Base-by-base conservation (phyloP, 2,888 invertebrate species). In the Drosophila niveifrons region DNA sequence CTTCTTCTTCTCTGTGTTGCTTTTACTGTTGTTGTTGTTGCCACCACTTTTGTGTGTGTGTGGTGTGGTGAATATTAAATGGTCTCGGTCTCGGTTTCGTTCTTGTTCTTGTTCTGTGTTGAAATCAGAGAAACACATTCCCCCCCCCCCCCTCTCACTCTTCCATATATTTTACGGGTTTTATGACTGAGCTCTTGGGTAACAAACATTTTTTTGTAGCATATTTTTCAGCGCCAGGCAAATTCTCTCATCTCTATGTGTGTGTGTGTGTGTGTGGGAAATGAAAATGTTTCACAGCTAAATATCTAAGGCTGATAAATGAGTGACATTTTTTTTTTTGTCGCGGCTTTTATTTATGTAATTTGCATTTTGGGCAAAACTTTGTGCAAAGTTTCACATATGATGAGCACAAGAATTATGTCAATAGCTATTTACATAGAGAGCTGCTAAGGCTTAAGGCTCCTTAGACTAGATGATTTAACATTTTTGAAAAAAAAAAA, bases 11-110 rank as follows among this genome's bases (percentile, higher is more conserved):
- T 17, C 2, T 1, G 1, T 17, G 17, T 23, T 23, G 23, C n/a
- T n/a, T n/a, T 23, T 23, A 4, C 4, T 23, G 6, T 23, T 23
- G 23, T 6, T 23, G 23, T 23, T 23, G 23, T 34, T 34, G 34
- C 1, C 34, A 11, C 17, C 36, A 41, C 58, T 47, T 23, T 23
- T 23, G 23, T 39, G n/a, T 23, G 23, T 39, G n/a, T 75, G 72
- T 78, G 74, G 71, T 78, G 82, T 86, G 83, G 83, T 81, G 87
- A 83, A 81, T 86, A 81, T 78, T 80, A 80, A 82, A 85, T 82
- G 80, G 13, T 67, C 50, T 58, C 46, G 46, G 57, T 66, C 66
- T 64, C 18, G 55, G 43, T 61, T 13, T 18, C 28, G 55, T 36
- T 11, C 13, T 18, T 17, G 55, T 36, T 4, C n/a, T n/a, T n/a